Conservation (phyloP, 2,797 vertebrate genomes). For the Oreochromis grahami region DNA sequence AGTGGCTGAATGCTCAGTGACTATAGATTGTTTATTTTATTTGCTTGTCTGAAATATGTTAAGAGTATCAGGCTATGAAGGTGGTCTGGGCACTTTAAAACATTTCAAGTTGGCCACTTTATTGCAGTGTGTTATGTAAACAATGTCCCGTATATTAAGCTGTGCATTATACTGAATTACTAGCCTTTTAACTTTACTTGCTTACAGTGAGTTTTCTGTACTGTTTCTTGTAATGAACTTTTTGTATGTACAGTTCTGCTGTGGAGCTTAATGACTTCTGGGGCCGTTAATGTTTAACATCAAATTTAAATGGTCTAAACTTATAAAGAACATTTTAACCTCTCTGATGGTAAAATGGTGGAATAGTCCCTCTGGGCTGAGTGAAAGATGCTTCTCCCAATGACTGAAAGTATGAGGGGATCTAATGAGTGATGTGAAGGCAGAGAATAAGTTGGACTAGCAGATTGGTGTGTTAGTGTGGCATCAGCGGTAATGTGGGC, state of each 20-base stretch:
- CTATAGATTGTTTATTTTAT: background rate
- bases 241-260: background rate
- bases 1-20: background rate
- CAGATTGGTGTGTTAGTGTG: background rate
- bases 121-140: constrained; percentile 31
- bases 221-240: background rate
- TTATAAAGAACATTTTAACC: background rate
- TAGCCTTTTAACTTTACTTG: background rate
- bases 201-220: background rate
- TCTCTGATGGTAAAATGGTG: background rate
- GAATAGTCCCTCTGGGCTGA: background rate
- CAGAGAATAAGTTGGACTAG: background rate
- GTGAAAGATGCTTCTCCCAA: background rate
- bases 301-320: background rate
- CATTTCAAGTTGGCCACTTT: constrained; percentile 63
- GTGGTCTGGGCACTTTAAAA: constrained; percentile 46
- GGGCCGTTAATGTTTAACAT: background rate
- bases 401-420: background rate
- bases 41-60: background rate
- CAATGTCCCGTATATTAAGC: background rate
- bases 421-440: background rate
- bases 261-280: background rate
- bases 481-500: background rate
- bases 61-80: background rate
- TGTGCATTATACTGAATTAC: accelerated